Conservation (phyloP, 2,888 invertebrate genomes). For the Pammene aurita region DNA sequence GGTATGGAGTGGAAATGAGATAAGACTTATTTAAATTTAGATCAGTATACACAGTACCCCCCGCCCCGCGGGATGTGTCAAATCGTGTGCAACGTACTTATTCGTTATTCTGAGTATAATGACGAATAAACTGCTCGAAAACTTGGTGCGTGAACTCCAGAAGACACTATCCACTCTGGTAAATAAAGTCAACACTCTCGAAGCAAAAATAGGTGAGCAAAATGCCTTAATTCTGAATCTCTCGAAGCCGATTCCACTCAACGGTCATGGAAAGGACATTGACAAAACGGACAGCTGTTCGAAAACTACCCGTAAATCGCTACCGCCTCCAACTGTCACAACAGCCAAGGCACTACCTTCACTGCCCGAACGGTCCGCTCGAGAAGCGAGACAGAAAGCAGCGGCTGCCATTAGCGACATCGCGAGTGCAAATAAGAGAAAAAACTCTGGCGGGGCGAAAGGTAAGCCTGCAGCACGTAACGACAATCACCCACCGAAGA, state of each 20-base stretch:
- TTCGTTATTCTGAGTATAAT: neutral
- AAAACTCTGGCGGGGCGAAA: no score
- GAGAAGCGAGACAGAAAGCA: no score
- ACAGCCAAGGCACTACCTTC: neutral
- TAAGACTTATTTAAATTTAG: no score
- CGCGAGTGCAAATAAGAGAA: no score
- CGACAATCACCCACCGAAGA: no score
- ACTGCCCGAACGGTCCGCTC: no score
- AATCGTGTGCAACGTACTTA: neutral
- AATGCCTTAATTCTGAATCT: neutral
- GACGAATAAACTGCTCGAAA: neutral
- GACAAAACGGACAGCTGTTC: neutral
- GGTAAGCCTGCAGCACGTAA: no score
- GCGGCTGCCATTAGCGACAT: no score
- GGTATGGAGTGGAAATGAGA: no score
- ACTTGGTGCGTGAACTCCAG: neutral
- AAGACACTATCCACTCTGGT: conserved; percentile 1
- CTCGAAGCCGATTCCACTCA: neutral
- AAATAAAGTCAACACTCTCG: neutral
- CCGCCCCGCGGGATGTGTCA: neutral
- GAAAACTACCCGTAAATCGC: neutral
- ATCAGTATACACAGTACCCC: no score
- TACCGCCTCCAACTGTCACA: neutral
- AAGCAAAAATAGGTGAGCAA: neutral
- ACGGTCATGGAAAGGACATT: neutral